phyloP scores from a whole-genome alignment of 2,113 vertebrate species.

The Physeter macrocephalus region DNA sequence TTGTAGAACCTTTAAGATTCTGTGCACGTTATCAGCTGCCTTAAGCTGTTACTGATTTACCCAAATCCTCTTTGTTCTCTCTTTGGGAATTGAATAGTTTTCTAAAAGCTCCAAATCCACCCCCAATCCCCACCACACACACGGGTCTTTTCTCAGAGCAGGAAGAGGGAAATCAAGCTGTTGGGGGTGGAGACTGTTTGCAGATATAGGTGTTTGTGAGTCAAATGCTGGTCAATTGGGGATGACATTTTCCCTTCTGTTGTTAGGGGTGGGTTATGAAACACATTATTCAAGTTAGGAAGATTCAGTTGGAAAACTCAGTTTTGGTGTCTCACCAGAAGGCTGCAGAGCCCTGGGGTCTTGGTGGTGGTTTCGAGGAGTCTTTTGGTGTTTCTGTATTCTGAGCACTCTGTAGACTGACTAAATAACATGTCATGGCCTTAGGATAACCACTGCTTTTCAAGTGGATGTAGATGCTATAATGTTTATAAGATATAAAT shows the following conservation, averaged over 20 bases:
- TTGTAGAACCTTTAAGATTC: neutral
- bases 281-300: neutral
- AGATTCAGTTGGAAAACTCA: neutral
- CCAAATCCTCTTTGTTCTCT: neutral
- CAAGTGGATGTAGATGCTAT: neutral
- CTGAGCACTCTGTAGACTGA: neutral
- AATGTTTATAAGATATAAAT: neutral
- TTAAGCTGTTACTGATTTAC: neutral
- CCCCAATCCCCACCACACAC: neutral
- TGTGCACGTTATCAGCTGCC: neutral
- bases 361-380: neutral
- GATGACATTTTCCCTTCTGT: neutral
- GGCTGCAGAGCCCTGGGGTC: neutral
- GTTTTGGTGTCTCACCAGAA: neutral
- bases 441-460: neutral
- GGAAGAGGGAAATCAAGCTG: neutral
- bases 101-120: neutral
- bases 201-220: neutral
- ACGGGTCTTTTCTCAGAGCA: neutral
- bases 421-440: neutral
- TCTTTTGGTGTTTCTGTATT: neutral
- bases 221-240: neutral
- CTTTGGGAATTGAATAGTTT: neutral
- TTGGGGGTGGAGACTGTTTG: neutral
- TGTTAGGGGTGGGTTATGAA: neutral